Evolutionary conservation across 2,113 vertebrate genomes (phyloP).

Genomic region (Larimichthys polyactis): DNA sequence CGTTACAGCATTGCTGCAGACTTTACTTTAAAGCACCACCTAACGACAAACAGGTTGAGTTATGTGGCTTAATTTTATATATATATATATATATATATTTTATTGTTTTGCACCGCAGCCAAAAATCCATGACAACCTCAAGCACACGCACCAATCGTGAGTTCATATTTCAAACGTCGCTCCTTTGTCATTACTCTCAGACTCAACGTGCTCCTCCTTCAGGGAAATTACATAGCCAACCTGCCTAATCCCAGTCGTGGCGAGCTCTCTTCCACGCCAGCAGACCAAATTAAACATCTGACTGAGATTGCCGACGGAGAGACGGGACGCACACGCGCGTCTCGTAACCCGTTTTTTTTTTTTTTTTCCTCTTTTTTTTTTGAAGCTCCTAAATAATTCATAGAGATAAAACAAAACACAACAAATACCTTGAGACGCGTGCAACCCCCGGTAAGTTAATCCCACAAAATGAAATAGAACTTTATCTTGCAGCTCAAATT

Average conservation of each 20-base stretch:
- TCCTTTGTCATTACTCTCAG: slow-evolving; percentile 82
- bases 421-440: slow-evolving; percentile 85
- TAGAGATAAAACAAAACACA: slow-evolving; percentile 84
- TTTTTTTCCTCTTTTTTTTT: slow-evolving; percentile 47
- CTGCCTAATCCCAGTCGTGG: slow-evolving; percentile 72
- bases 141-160: slow-evolving; percentile 58
- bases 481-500: slow-evolving; percentile 84
- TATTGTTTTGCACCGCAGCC: background rate
- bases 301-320: slow-evolving; percentile 74
- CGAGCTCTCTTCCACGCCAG: slow-evolving; percentile 73
- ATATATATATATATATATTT: no score
- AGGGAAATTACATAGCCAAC: slow-evolving; percentile 83
- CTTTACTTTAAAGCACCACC: slow-evolving; percentile 23
- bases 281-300: slow-evolving; percentile 84
- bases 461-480: slow-evolving; percentile 86
- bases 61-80: background rate
- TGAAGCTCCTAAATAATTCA: slow-evolving; percentile 87
- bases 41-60: slow-evolving; percentile 19
- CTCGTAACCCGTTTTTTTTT: slow-evolving; percentile 63
- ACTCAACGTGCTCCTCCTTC: slow-evolving; percentile 80
- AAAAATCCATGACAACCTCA: slow-evolving; percentile 53
- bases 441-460: slow-evolving; percentile 82
- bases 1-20: slow-evolving; percentile 6
- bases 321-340: slow-evolving; percentile 63
- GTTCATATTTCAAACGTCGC: slow-evolving; percentile 75